phyloP scores from a whole-genome alignment of 2,888 invertebrate species.

The Cactoblastis cactorum region DNA sequence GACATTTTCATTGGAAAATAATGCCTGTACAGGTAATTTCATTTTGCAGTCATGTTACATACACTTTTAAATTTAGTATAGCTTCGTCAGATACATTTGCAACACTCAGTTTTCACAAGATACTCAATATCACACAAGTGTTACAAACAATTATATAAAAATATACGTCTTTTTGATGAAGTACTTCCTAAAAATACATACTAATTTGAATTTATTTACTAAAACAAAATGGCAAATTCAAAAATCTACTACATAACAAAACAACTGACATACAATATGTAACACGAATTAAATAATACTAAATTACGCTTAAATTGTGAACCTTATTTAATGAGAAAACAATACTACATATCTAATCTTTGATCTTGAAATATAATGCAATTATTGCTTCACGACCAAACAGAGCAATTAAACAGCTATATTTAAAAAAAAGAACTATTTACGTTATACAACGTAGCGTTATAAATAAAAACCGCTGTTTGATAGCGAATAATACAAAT shows the following conservation, averaged over 20 bases:
- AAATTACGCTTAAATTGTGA: slow-evolving; percentile 36
- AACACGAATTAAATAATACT: slow-evolving; percentile 31
- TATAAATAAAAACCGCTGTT: slow-evolving; percentile 12
- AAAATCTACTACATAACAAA: slow-evolving; percentile 20
- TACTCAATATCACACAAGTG: slow-evolving; percentile 1
- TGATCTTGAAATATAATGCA: slow-evolving; percentile 4
- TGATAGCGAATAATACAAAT: slow-evolving; percentile 23
- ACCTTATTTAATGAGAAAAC: slow-evolving; percentile 41
- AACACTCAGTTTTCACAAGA: too few relatives aligned
- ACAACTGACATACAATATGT: slow-evolving; percentile 12
- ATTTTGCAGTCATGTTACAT: background rate
- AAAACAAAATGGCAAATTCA: slow-evolving; percentile 14
- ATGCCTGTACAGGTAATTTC: too few relatives aligned
- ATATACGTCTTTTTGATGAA: slow-evolving; percentile 4
- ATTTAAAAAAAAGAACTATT: slow-evolving; percentile 8
- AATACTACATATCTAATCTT: slow-evolving; percentile 6
- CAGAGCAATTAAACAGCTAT: slow-evolving; percentile 9
- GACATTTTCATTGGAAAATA: too few relatives aligned
- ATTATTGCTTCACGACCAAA: slow-evolving; percentile 16
- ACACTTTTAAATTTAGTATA: too few relatives aligned
- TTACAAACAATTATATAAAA: background rate
- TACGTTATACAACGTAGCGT: slow-evolving; percentile 24
- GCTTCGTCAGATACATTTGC: slow-evolving; percentile 14
- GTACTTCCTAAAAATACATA: slow-evolving; percentile 1
- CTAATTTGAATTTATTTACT: slow-evolving; percentile 2